Conservation (phyloP, 2,797 vertebrate species). For the Arctocebus calabarensis region DNA sequence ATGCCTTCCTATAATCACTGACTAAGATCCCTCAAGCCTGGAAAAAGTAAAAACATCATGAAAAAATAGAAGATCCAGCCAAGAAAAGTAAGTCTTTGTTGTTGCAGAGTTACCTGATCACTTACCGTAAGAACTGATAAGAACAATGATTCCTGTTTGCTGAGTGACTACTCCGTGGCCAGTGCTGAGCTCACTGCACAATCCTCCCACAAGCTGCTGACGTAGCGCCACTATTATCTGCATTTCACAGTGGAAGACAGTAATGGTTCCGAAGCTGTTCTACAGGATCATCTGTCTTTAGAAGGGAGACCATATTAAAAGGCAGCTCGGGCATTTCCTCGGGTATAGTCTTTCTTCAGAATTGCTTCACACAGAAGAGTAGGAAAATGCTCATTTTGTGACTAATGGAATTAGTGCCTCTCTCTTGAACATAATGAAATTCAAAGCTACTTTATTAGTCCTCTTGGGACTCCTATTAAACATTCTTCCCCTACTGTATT, state of each 20-base stretch:
- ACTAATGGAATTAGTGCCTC: conserved; percentile 72
- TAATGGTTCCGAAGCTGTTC: background rate
- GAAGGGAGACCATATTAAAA: background rate
- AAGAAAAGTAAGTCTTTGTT: background rate
- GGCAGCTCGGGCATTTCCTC: background rate
- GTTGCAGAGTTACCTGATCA: background rate
- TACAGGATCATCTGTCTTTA: background rate
- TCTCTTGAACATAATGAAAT: conserved; percentile 74
- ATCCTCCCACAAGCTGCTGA: background rate
- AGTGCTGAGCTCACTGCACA: background rate
- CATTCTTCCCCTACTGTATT: conserved; percentile 64
- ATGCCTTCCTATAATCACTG: background rate
- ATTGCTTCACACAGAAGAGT: background rate
- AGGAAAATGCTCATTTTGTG: conserved; percentile 73
- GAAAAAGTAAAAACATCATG: background rate
- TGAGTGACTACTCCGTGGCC: background rate
- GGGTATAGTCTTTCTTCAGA: background rate
- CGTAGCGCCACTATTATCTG: too few species aligned
- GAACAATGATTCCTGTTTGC: background rate
- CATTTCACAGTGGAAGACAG: background rate
- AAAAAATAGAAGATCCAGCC: background rate
- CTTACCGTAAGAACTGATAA: background rate
- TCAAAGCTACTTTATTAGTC: conserved; percentile 78
- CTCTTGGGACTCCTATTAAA: conserved; percentile 71
- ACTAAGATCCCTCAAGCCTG: background rate